Base-by-base conservation (phyloP, 2,888 invertebrate genomes). In the Sceliomorpha sp. region DNA sequence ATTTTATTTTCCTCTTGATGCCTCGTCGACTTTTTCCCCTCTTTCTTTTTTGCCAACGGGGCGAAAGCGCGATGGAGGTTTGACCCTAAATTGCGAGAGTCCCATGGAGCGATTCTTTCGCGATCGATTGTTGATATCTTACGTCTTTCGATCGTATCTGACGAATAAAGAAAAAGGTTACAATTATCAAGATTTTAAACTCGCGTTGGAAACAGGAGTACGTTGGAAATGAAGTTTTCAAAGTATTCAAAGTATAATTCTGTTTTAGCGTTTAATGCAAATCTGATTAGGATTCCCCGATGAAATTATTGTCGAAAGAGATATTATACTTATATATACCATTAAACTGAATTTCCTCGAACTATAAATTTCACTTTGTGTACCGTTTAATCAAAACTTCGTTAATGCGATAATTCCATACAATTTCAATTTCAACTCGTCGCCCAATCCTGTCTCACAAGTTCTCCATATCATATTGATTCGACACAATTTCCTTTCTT, bases 61-160 rank as follows among this genome's bases (percentile, higher is more conserved):
- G 58, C 51, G 64, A 63, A 69, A 62, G 62, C 67, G 44, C 70
- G 70, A 63, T 36, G 59, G 32, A 29, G 53, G 63, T 64, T 58
- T 64, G 63, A 56, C 69, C 68, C 71, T 66, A 70, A 73, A 74
- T 76, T 73, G 70, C 70, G 50, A 72, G 70, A 74, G 79, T 81
- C 81, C 81, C 76, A 79, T 72, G 74, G 79, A 73, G 78, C 73
- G 67, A 67, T 73, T 72, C 75, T 75, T 78, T 77, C 76, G 69
- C 76, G 74, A 83, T 83, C 81, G 83, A 83, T 82, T 80, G 79
- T 80, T 81, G 80, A 75, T 79, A 68, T 79, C 75, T 72, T 64
- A 69, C 53, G 42, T 76, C 75, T 75, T 79, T 81, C 72, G 74
- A 77, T 79, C 76, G 76, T 77, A 74, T 75, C 73, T 73, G 58